Evolutionary conservation across 2,888 invertebrate genomes (phyloP).

Genomic region (Drosophila rellima): DNA sequence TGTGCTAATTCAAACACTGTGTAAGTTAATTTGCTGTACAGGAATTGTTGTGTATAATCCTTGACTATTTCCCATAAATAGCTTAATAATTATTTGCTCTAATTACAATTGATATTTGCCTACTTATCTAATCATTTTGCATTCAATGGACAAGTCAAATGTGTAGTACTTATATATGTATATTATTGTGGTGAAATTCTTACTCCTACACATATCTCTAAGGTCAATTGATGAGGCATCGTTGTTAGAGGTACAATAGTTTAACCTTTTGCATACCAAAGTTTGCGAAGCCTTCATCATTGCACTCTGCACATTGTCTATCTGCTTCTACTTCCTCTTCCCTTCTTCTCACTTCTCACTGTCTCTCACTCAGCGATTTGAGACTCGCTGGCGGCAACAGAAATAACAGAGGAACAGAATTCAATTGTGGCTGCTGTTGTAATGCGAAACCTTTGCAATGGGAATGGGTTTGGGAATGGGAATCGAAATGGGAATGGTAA

Average conservation of each 20-base stretch:
- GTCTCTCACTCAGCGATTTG: constrained; percentile 18
- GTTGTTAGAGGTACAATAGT: constrained; percentile 19
- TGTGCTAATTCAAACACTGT: background rate
- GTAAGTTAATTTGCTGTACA: background rate
- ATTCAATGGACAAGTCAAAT: background rate
- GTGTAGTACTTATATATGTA: too few relatives aligned
- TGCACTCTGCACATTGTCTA: constrained; percentile 37
- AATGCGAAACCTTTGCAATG: constrained; percentile 57
- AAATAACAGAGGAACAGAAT: constrained; percentile 42
- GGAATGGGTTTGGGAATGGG: background rate
- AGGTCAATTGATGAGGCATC: constrained; percentile 9
- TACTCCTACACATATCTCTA: background rate
- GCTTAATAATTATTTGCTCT: background rate
- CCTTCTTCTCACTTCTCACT: background rate
- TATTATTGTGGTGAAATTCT: background rate
- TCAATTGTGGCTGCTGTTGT: constrained; percentile 69
- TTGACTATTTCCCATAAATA: background rate
- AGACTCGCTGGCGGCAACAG: constrained; percentile 41
- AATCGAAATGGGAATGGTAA: background rate
- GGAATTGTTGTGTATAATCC: background rate
- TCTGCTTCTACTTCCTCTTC: constrained; percentile 11
- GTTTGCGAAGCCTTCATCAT: constrained; percentile 5
- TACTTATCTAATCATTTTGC: background rate
- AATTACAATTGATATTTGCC: background rate
- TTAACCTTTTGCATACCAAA: constrained; percentile 26